Base-by-base conservation (phyloP, 2,797 vertebrate genomes). In the Pagetopsis macropterus region DNA sequence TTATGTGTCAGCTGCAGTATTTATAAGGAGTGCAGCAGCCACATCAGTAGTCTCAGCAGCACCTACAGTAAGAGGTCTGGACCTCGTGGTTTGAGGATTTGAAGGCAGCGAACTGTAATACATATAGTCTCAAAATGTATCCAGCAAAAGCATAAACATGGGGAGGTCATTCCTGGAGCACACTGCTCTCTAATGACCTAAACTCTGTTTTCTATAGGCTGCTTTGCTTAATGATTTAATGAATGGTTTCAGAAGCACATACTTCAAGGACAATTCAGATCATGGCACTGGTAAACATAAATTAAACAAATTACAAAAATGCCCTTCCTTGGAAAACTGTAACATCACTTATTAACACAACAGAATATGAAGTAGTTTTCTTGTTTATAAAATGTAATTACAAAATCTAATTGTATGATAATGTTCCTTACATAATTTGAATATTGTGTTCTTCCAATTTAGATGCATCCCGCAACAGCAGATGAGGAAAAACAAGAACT, bases 1-100 rank as follows among this genome's bases (percentile, higher is more conserved):
- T 78, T 76, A 74, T 62, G 70, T 83, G 76, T 79, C 79, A 67
- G 79, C 74, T 62, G 62, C 76, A 73, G 76, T 67, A 75, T 76
- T 80, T 79, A 71, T 52, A 71, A 72, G 72, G 10, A 46, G 56
- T 67, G 75, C 81, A 76, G 80, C 76, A 72, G 63, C 46, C 46
- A 73, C 67, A 76, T 79, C 57, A 70, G 64, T 75, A 27, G 71
- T 48, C 70, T 65, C 59, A 56, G 73, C 73, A 79, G 81, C 65
- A 59, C 40, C 69, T 54, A 37, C 33, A 37, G 33, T 37, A 7
- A 49, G 68, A 76, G 75, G 48, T 61, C 61, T 45, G 52, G 61
- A 71, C 64, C 51, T 59, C 17, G 2, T 37, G 33, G 33, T 37
- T 60, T 60, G 49, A 79, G 49, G 74, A 81, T 75, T 21, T 76